Percentiles rank a stretch among this genome's conserved stretches.
phyloP scores from a whole-genome alignment of 2,888 invertebrate genomes.

The Pheosia tremula region DNA sequence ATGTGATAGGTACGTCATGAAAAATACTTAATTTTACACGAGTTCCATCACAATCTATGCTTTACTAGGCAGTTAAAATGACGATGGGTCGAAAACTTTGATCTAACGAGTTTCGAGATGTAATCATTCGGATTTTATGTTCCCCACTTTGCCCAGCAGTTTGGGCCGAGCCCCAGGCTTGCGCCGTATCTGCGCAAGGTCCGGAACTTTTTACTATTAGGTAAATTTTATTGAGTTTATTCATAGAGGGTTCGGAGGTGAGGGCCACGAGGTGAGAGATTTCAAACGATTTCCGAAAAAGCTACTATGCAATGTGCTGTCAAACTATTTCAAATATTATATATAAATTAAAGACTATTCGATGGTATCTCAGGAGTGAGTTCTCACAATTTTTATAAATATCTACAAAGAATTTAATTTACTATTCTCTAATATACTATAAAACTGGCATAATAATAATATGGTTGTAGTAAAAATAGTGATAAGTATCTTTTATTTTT shows the following conservation, averaged over 20 bases:
- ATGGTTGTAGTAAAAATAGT: too few species aligned
- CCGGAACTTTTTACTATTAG: slow-evolving; percentile 64
- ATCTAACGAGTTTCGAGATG: slow-evolving; percentile 30
- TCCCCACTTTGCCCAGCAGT: slow-evolving; percentile 20
- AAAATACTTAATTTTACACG: neutral
- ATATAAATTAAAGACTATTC: too few species aligned
- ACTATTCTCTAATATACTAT: too few species aligned
- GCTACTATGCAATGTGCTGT: too few species aligned
- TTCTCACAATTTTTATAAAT: too few species aligned
- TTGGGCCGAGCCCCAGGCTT: slow-evolving; percentile 10
- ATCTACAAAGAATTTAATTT: too few species aligned
- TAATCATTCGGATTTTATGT: slow-evolving; percentile 36
- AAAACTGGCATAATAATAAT: too few species aligned
- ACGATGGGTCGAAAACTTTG: slow-evolving; percentile 27
- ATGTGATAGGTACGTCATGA: neutral
- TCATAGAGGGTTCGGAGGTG: slow-evolving; percentile 58
- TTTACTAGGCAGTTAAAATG: slow-evolving; percentile 6
- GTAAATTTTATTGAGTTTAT: slow-evolving; percentile 73
- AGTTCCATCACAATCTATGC: neutral
- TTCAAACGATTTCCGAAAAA: neutral
- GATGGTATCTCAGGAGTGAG: too few species aligned
- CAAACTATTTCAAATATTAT: too few species aligned
- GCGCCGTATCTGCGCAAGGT: slow-evolving; percentile 32
- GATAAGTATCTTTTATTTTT: too few species aligned
- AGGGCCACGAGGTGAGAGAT: neutral